Conservation (phyloP, 2,888 invertebrate species). For the Oxyteleia sp. region DNA sequence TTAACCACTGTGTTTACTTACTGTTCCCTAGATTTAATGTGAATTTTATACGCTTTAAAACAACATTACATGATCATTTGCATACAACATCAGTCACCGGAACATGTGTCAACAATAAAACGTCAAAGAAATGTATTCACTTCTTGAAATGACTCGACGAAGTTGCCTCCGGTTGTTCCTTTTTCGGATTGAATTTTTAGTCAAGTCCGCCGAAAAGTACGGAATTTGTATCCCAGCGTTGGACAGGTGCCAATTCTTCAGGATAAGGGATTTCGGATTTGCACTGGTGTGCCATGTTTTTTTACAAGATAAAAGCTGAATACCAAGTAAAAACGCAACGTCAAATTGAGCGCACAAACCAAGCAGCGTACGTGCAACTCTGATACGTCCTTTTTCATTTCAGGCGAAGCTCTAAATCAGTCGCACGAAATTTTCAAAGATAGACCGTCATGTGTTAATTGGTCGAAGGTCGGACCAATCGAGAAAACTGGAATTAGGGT, state of each 20-base stretch:
- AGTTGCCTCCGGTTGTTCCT: not conserved
- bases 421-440: not conserved
- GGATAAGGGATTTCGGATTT: constrained; percentile 24
- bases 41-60: not conserved
- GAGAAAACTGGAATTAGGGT: constrained; percentile 34
- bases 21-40: not conserved
- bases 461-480: constrained; percentile 20
- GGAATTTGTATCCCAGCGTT: constrained; percentile 8
- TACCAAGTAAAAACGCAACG: not conserved
- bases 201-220: not conserved
- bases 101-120: not conserved
- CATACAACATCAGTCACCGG: not conserved
- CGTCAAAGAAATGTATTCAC: not conserved
- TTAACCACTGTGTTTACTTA: not conserved
- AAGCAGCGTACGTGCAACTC: too few relatives aligned
- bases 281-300: not conserved
- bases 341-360: too few relatives aligned
- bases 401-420: not conserved
- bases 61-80: not conserved
- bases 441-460: constrained; percentile 15
- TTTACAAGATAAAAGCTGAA: not conserved
- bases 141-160: not conserved
- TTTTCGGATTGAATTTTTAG: constrained; percentile 2
- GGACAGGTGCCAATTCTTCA: constrained; percentile 23
- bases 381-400: not conserved